Evolutionary conservation across 1,140 invertebrate genomes (phyloP), one percentile per base, ranked within the genome.

Genomic region (Tetraneura akinire): DNA sequence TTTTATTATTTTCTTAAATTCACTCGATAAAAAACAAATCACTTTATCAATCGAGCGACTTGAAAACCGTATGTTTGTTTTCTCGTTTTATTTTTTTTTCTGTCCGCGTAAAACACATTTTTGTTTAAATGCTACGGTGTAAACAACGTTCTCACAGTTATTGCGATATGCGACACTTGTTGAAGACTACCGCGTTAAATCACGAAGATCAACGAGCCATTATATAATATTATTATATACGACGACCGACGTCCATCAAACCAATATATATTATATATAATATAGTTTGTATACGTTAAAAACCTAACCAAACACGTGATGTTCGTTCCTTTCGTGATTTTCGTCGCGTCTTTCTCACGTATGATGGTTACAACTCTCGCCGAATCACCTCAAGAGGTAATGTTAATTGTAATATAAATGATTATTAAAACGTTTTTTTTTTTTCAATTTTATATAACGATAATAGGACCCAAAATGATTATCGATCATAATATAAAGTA

Each of bases 311-410:
- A 37, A 37, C 32, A 8, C 32, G 8, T 37, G 8, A 37, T 37
- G 29, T 37, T 37, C n/a, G 11, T 74, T 37, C 14, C 6, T 9
- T 0, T 53, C 29, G 29, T 16, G 10, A 14, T 55, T n/a, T 55
- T 55, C 10, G 11, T 53, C 13, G 21, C 18, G 0, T 32, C 51
- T 3, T n/a, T 55, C 16, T 10, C 51, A 21, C 29, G 70, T 45
- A 21, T 68, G 29, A n/a, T 37, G 37, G 21, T n/a, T 10, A 9
- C 18, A 14, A 29, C 71, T 53, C 55, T 55, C 55, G 29, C 71
- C 51, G 9, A 74, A 74, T 8, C n/a, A n/a, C 37, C 71, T 37
- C 8, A 55, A n/a, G 71, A 74, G 71, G 71, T 74, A 74, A 13
- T 8, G 8, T 4, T 37, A 37, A 4, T 37, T 37, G 8, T 4